These are phyloP conservation scores for Ramazzottius varieornatus DNA, from an alignment of 2,888 invertebrate genomes.

Conservation along the genomic window DNA sequence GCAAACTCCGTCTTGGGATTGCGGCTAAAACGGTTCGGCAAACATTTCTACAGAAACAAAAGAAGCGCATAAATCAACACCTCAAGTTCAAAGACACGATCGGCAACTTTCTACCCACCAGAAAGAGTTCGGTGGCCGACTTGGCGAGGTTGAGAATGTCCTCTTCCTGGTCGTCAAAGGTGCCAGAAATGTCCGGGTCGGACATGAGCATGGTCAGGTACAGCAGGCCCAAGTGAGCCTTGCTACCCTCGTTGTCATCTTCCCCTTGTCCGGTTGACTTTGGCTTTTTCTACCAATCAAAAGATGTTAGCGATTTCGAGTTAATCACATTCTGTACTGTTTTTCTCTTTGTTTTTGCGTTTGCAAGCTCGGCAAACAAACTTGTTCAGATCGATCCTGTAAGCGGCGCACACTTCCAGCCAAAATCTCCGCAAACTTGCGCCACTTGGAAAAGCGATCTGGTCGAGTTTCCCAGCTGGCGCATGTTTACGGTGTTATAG, in stretches of 20 bases:
- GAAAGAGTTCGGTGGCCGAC: neutral
- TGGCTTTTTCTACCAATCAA: too few relatives aligned
- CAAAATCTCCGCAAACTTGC: too few relatives aligned
- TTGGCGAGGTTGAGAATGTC: neutral
- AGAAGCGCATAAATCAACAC: neutral
- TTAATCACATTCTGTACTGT: too few relatives aligned
- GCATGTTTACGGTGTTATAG: too few relatives aligned
- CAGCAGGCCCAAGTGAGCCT: neutral
- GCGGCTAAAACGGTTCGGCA: neutral
- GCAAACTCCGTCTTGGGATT: neutral
- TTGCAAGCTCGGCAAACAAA: too few relatives aligned
- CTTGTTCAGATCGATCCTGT: too few relatives aligned
- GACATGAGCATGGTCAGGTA: neutral
- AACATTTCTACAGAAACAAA: neutral
- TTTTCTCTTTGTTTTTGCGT: too few relatives aligned
- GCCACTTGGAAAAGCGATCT: too few relatives aligned
- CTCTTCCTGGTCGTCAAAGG: neutral
- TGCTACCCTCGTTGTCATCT: neutral
- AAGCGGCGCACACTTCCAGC: too few relatives aligned
- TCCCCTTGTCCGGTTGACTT: too few relatives aligned
- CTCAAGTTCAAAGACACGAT: neutral
- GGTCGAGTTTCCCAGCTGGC: too few relatives aligned
- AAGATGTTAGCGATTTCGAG: too few relatives aligned
- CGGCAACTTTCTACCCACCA: neutral
- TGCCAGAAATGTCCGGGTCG: constrained; percentile 1